Evolutionary conservation across 2,888 invertebrate species (phyloP).

Genomic region (Caenorhabditis panamensis): DNA sequence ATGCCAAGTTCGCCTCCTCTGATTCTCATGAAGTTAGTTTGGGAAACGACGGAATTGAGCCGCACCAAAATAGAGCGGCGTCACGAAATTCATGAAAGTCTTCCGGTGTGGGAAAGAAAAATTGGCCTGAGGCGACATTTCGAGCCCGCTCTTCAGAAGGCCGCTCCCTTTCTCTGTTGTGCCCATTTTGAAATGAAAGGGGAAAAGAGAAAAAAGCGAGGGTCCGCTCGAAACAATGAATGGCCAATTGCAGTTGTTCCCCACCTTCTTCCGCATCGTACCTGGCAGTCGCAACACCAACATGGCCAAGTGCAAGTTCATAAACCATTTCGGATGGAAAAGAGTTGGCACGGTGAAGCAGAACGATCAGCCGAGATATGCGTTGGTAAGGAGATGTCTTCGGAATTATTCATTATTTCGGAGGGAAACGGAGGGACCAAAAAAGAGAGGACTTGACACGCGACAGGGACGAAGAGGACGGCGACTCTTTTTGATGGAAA

Average conservation of each 20-base stretch:
- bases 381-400: conserved; percentile 85
- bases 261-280: conserved; percentile 80
- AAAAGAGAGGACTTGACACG: conserved; percentile 36
- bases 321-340: conserved; percentile 96
- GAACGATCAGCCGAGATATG: conserved; percentile 91
- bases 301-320: conserved; percentile 85
- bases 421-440: not conserved
- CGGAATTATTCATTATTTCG: conserved; percentile 45
- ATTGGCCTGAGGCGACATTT: conserved; percentile 52
- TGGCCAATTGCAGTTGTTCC: conserved; percentile 75
- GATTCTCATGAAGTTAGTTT: conserved; percentile 74
- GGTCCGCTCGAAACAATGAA: conserved; percentile 41
- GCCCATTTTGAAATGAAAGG: conserved; percentile 43
- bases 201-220: not conserved
- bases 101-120: conserved; percentile 58
- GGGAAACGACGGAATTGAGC: not conserved
- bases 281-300: conserved; percentile 79
- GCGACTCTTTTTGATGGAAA: conserved; percentile 45
- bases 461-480: no score
- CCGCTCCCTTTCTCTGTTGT: not conserved
- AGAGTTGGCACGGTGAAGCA: conserved; percentile 96
- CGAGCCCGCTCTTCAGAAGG: conserved; percentile 28
- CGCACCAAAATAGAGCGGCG: conserved; percentile 36
- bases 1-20: conserved; percentile 79
- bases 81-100: conserved; percentile 52